Conservation (phyloP, 2,888 invertebrate species). For the Nomada flava region DNA sequence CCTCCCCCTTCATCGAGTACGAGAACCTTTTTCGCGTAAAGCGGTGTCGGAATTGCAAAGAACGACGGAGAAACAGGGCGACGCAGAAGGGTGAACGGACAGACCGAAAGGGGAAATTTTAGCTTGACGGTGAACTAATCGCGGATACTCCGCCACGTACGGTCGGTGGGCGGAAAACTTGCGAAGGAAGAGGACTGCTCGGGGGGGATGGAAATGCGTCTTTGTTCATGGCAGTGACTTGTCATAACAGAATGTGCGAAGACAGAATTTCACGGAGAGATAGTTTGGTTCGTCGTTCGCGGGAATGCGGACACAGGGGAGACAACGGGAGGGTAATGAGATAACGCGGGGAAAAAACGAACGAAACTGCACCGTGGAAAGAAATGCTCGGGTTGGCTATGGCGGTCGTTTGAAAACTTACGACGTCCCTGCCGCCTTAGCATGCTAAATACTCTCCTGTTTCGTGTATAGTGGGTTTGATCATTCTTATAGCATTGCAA, state of each 20-base stretch:
- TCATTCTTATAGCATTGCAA: conserved; percentile 11
- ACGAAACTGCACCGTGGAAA: background rate
- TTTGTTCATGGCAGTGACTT: conserved; percentile 29
- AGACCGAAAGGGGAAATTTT: background rate
- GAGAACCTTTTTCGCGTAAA: conserved; percentile 31
- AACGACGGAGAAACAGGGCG: background rate
- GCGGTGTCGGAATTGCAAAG: conserved; percentile 26
- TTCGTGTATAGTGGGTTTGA: background rate
- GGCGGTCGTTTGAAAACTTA: conserved; percentile 11
- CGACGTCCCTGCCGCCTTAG: background rate
- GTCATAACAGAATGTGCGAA: conserved; percentile 40
- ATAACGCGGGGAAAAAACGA: conserved; percentile 12
- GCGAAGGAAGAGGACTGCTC: background rate
- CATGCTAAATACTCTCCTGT: conserved; percentile 28
- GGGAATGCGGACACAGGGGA: background rate
- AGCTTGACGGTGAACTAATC: conserved; percentile 34
- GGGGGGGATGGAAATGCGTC: background rate
- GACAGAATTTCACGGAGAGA: conserved; percentile 26
- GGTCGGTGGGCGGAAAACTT: background rate
- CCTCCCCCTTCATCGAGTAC: background rate
- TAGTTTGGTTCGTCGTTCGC: background rate
- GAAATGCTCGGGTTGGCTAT: conserved; percentile 15
- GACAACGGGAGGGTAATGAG: conserved; percentile 32
- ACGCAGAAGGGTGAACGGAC: too few relatives aligned
- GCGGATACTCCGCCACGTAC: background rate